Evolutionary conservation across 2,888 invertebrate genomes (phyloP).

Genomic region (Notodonta dromedarius): DNA sequence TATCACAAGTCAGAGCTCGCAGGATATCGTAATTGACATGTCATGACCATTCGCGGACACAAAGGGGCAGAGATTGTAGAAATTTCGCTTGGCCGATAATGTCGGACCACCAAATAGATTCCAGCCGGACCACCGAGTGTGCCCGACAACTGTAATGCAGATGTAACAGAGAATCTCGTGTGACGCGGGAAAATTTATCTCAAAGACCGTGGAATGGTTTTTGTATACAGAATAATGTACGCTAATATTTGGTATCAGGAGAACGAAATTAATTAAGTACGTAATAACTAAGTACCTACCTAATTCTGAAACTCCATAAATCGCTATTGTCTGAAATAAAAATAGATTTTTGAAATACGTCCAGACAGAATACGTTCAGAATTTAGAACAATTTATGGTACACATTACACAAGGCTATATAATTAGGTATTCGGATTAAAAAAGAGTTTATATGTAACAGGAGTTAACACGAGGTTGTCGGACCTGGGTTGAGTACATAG

Average conservation of each 20-base stretch:
- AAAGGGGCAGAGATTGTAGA: constrained; percentile 81
- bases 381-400: no score
- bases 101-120: constrained; percentile 72
- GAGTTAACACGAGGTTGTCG: constrained; percentile 22
- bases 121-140: constrained; percentile 55
- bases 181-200: constrained; percentile 44
- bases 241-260: no score
- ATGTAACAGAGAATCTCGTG: constrained; percentile 55
- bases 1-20: constrained; percentile 47
- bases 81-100: constrained; percentile 75
- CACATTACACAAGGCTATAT: no score
- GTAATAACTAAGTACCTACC: background rate
- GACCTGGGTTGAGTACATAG: constrained; percentile 25
- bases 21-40: constrained; percentile 81
- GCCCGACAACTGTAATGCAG: constrained; percentile 62
- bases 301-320: background rate
- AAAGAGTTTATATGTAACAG: background rate
- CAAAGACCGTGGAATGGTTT: constrained; percentile 25
- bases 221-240: background rate
- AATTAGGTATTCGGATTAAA: no score
- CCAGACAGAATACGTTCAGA: no score
- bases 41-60: constrained; percentile 74
- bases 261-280: background rate
- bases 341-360: no score
- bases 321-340: constrained; percentile 3